These are phyloP conservation scores for Hyperoodon ampullatus DNA, from an alignment of 2,113 vertebrate genomes.

Conservation along the genomic window DNA sequence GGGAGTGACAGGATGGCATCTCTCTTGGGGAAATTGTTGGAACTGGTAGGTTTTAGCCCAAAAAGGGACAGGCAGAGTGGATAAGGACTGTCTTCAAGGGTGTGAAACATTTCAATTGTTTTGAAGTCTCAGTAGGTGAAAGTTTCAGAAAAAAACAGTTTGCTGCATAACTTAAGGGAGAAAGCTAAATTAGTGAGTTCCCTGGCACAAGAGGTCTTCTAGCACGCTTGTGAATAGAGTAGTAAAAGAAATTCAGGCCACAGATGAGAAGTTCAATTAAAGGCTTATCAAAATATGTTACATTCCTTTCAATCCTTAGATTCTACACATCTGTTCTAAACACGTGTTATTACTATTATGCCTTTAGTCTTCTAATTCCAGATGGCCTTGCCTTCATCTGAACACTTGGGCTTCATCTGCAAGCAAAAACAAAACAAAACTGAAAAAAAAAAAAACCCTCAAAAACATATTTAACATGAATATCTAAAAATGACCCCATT, in stretches of 20 bases:
- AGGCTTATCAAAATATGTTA: background rate
- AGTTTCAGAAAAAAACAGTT: background rate
- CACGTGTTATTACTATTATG: background rate
- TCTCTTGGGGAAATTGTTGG: background rate
- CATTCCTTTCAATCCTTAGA: background rate
- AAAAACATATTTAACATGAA: background rate
- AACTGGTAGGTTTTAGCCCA: background rate
- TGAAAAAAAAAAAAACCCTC: background rate
- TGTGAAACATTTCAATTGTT: background rate
- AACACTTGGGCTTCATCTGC: background rate
- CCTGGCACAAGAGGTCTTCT: background rate
- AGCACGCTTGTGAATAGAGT: background rate
- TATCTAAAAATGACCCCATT: background rate
- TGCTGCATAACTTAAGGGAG: background rate
- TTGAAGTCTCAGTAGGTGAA: background rate
- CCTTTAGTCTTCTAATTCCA: background rate
- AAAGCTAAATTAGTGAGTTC: constrained; percentile 1
- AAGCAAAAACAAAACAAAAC: background rate
- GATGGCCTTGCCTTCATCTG: background rate
- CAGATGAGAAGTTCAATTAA: background rate
- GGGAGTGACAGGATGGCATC: background rate
- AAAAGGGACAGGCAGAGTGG: background rate
- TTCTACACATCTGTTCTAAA: background rate
- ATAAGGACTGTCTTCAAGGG: background rate
- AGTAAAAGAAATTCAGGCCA: background rate